Conservation (phyloP, 1,140 invertebrate genomes). For the Drosophila oshimai region DNA sequence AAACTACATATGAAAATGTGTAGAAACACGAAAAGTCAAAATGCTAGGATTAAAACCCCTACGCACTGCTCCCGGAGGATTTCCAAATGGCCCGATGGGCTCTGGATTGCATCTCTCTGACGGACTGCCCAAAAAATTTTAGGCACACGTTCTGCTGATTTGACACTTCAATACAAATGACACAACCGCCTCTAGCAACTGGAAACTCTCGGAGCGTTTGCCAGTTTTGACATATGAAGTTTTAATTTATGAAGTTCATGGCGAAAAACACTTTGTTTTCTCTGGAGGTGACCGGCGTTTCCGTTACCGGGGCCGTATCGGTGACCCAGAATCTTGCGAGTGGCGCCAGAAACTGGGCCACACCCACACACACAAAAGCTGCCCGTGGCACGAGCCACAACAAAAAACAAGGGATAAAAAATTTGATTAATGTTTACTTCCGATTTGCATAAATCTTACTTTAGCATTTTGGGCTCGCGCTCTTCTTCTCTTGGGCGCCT, state of each 20-base stretch:
- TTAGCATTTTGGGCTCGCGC: conserved; percentile 58
- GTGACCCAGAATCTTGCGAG: conserved; percentile 55
- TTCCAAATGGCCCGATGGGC: neutral
- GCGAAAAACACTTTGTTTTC: conserved; percentile 25
- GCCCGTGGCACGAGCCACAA: conserved; percentile 23
- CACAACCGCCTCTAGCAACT: neutral
- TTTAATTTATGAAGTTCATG: conserved; percentile 73
- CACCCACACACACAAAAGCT: conserved; percentile 17
- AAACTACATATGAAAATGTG: too few relatives aligned
- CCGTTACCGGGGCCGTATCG: conserved; percentile 39
- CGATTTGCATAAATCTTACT: conserved; percentile 82
- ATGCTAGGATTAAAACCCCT: too few relatives aligned
- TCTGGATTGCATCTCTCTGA: neutral
- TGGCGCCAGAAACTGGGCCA: conserved; percentile 63
- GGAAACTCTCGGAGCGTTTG: neutral
- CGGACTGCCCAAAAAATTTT: neutral
- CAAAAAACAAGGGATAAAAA: conserved; percentile 51
- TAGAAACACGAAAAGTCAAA: too few relatives aligned
- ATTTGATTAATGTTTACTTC: conserved; percentile 82
- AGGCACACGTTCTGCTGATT: conserved; percentile 53
- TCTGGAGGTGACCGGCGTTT: conserved; percentile 36
- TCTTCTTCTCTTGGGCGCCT: conserved; percentile 6
- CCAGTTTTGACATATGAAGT: conserved; percentile 68
- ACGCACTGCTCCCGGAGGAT: neutral
- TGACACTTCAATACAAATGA: conserved; percentile 72